Conservation (phyloP, 2,113 vertebrate genomes). For the Macrotus californicus region DNA sequence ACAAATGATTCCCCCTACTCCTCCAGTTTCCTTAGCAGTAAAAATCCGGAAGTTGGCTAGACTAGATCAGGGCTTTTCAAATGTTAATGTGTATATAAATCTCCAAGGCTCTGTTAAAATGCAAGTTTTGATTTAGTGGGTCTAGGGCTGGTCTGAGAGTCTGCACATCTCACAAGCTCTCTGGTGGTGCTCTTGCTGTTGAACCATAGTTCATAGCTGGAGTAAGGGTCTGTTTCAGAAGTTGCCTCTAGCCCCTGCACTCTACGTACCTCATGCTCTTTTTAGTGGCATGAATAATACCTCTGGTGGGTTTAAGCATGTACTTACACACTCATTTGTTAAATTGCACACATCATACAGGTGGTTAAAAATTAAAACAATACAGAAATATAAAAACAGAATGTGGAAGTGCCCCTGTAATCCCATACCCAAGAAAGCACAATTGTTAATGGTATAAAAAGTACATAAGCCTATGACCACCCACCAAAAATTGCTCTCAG, state of each 20-base stretch:
- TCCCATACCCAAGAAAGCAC: not conserved
- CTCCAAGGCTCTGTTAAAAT: not conserved
- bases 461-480: not conserved
- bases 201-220: not conserved
- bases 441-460: not conserved
- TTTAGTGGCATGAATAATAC: not conserved
- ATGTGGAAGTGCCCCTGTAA: not conserved
- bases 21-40: not conserved
- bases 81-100: not conserved
- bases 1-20: not conserved
- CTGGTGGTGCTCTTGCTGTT: not conserved
- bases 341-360: not conserved
- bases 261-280: not conserved
- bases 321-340: not conserved
- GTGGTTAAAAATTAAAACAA: not conserved
- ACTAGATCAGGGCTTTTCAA: not conserved
- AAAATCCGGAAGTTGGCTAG: not conserved
- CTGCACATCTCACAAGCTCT: not conserved
- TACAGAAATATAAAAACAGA: slow-evolving; percentile 2
- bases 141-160: not conserved
- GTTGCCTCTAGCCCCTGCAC: not conserved
- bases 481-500: not conserved
- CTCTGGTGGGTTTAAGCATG: not conserved
- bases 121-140: not conserved
- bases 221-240: not conserved